Conservation (phyloP, 2,888 invertebrate species). For the Caenorhabditis sp. region DNA sequence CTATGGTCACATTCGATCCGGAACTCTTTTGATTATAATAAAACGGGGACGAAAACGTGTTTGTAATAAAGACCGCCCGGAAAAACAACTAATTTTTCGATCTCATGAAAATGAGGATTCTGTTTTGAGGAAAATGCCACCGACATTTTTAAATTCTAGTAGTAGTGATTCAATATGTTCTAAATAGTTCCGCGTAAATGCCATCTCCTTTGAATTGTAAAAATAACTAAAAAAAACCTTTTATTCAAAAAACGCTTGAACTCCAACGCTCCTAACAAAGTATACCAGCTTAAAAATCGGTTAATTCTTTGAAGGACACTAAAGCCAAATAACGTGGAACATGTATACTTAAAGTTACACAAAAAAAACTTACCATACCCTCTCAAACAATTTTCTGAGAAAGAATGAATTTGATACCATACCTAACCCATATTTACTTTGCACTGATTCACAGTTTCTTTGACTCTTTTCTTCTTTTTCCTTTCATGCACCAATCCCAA, state of each 20-base stretch:
- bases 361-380: background rate
- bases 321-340: no score
- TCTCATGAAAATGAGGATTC: slow-evolving; percentile 12
- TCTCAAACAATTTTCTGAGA: background rate
- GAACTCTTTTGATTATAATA: background rate
- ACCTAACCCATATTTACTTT: slow-evolving; percentile 12
- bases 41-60: slow-evolving; percentile 7
- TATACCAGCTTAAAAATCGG: no score
- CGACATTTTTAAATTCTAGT: background rate
- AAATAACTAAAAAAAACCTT: no score
- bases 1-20: background rate
- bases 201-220: background rate
- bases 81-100: slow-evolving; percentile 12
- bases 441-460: slow-evolving; percentile 9
- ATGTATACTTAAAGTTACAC: no score
- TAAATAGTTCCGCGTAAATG: background rate
- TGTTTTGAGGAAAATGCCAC: background rate
- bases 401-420: background rate
- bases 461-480: slow-evolving; percentile 1
- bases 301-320: no score
- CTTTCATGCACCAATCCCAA: slow-evolving; percentile 19
- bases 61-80: background rate
- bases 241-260: no score
- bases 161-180: slow-evolving; percentile 9
- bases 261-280: no score